Base-by-base conservation (phyloP, 2,113 vertebrate genomes). In the Carassius auratus region DNA sequence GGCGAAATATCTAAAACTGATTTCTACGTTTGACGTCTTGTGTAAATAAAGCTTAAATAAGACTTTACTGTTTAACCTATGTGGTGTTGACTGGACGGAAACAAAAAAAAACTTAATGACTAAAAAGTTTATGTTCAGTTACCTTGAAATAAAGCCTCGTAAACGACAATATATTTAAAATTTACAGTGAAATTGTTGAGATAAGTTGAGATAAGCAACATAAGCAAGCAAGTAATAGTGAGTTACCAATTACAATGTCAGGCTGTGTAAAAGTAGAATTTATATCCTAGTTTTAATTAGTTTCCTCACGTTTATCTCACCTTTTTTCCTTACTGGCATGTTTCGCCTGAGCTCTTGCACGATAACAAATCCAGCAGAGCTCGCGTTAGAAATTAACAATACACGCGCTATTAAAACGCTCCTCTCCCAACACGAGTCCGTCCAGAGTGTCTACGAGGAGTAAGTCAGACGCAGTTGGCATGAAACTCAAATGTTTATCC, bases 271-370 rank as follows among this genome's bases (percentile, higher is more conserved):
- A 81, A 81, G 7, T 50, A 30, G 30, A 30, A 30, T 1, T 30
- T 30, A 66, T 17, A 50, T 66, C 23, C n/a, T 8, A 5, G 57
- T 61, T 61, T 61, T n/a, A 3, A 61, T 61, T 21, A 61, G 21
- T 61, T 61, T 61, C n/a, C 21, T 61, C 57, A n/a, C 21, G 66
- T 73, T 36, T 81, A 68, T 90, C 95, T 96, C 94, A 97, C 97
- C 97, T 96, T 96, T 97, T 92, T 96, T 97, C 87, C 97, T 92
- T 84, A 98, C 96, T 50, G 97, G 97, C 97, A 98, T 98, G 94
- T 91, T 89, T 50, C 76, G 55, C 90, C 76, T 85, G 78, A 26
- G 83, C 89, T 89, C 73, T 87, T 82, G 48, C 30, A 74, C 68
- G 71, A 61, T 48, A 75, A 69, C 33, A 21, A 87, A 64, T 81